These are phyloP conservation scores for Lottia gigantea DNA, from an alignment of 2,888 invertebrate species.

Conservation along the genomic window DNA sequence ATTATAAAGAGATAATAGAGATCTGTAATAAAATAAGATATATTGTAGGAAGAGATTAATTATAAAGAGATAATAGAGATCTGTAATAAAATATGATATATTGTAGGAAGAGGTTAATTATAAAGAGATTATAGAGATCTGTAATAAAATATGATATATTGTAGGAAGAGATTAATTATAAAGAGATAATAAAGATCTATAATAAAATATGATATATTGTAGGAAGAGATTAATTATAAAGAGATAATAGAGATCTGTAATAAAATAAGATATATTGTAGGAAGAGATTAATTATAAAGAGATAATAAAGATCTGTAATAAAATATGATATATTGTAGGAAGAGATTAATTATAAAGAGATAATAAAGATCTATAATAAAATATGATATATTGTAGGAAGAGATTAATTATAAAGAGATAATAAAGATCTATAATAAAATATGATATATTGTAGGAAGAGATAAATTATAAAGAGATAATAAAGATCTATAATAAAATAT, in stretches of 20 bases:
- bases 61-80: constrained; percentile 72
- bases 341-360: constrained; percentile 24
- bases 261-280: constrained; percentile 72
- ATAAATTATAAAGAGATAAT: too few relatives aligned
- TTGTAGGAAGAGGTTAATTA: constrained; percentile 42
- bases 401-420: constrained; percentile 67
- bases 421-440: constrained; percentile 77
- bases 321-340: constrained; percentile 38
- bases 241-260: constrained; percentile 75
- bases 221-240: constrained; percentile 48
- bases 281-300: constrained; percentile 28
- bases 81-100: constrained; percentile 75
- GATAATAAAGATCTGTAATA: too few relatives aligned
- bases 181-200: not conserved
- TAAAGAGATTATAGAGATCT: too few relatives aligned
- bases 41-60: constrained; percentile 47
- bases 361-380: not conserved
- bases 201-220: constrained; percentile 34
- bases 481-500: constrained; percentile 57
- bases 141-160: constrained; percentile 25
- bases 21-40: constrained; percentile 15
- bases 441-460: too few relatives aligned
- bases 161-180: constrained; percentile 37
- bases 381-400: constrained; percentile 39
- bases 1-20: too few relatives aligned